Base-by-base conservation (phyloP, 2,797 vertebrate species). In the Neoniphon sammara region DNA sequence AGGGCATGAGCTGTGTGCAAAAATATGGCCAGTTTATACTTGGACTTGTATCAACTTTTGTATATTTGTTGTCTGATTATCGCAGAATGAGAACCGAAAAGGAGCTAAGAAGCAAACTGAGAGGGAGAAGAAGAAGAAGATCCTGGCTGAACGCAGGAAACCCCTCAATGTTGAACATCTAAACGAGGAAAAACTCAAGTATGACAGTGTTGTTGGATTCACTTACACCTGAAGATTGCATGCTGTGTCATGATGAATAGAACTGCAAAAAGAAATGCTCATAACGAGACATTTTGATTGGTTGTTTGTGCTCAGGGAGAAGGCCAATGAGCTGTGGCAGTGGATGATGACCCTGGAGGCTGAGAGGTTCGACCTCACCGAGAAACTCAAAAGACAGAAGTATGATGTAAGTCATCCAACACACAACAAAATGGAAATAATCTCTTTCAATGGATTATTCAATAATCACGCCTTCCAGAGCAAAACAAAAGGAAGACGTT, bases 71-170 rank as follows among this genome's bases (percentile, higher is more conserved):
- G 3, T 74, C 52, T 25, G 30, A 55, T 3, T 9, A 30, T 66
- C 25, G 31, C 86, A 95, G 93, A 69, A 17, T 44, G 94, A 95
- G 2, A 84, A 9, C 67, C 91, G 88, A 59, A 93, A 61, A 91
- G 94, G 96, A 91, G 97, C 91, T 63, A 99, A 99, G 94, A 99
- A 99, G 89, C 96, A 98, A 90, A 99, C 98, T 0, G 98, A 97
- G 86, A 95, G 98, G 70, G 98, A 99, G 93, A 96, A 97, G 20
- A 99, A 99, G 93, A 99, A 97, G 96, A 99, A 98, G 93, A 92
- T 97, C 72, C 92, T 99, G 87, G 96, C 97, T 0, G 98, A 99
- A 0, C 95, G 98, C 62, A 96, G 93, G 89, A 99, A 98, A 91
- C 82, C 94, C 1, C 94, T 99, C 36, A 97, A 80, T 72, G 73